These are phyloP conservation scores for Seira musarum DNA, from an alignment of 2,888 invertebrate species.

Conservation along the genomic window DNA sequence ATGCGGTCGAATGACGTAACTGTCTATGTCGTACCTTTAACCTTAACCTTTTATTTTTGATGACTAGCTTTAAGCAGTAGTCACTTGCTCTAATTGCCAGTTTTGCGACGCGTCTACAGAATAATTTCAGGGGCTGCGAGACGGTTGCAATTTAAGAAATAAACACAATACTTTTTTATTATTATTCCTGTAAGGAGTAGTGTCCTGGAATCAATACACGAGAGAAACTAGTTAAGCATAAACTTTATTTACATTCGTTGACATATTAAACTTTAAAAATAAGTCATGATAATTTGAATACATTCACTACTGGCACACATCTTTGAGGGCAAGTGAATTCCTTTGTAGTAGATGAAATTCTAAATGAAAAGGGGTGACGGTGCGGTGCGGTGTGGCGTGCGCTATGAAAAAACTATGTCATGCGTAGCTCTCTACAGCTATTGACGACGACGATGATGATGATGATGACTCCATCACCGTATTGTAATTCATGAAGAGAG, in stretches of 20 bases:
- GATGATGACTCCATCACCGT: background rate
- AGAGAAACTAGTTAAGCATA: background rate
- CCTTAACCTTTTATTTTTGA: too few relatives aligned
- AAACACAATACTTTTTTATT: too few relatives aligned
- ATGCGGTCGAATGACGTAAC: too few relatives aligned
- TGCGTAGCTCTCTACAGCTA: background rate
- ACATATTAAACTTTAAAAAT: too few relatives aligned
- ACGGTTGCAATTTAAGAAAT: too few relatives aligned
- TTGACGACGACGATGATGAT: background rate
- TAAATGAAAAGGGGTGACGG: background rate
- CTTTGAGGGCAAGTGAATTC: background rate
- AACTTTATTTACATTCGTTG: background rate
- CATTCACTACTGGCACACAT: too few relatives aligned
- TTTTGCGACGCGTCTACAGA: too few relatives aligned
- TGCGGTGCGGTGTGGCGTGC: background rate
- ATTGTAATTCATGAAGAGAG: constrained; percentile 8
- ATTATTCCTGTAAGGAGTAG: constrained; percentile 38
- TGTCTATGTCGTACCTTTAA: too few relatives aligned
- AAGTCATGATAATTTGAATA: too few relatives aligned
- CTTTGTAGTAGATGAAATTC: background rate
- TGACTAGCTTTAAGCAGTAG: too few relatives aligned
- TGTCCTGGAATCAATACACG: constrained; percentile 40
- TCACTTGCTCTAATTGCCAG: too few relatives aligned
- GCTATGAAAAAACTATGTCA: background rate
- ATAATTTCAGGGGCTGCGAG: too few relatives aligned